Conservation (phyloP, 2,797 vertebrate species). For the Anguilla anguilla region DNA sequence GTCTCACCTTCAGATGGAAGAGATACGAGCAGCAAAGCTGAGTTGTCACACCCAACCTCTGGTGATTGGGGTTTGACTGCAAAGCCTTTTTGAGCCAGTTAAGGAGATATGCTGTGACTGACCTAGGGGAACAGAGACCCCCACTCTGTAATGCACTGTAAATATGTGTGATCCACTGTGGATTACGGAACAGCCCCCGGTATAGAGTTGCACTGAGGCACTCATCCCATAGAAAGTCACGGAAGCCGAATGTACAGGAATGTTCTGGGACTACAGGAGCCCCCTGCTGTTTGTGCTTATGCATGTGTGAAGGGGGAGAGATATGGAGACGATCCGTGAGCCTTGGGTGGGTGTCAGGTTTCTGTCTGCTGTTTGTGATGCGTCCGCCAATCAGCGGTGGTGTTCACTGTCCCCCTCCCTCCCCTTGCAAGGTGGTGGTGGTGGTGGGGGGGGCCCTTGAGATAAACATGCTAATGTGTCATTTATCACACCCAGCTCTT, state of each 20-base stretch:
- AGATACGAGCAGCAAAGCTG: constrained; percentile 56
- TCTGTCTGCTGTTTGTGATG: constrained; percentile 53
- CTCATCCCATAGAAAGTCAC: constrained; percentile 3
- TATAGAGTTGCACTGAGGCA: constrained; percentile 40
- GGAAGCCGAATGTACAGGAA: neutral
- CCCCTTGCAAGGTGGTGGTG: neutral
- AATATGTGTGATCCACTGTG: neutral
- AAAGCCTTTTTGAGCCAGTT: neutral
- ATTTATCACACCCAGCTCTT: neutral
- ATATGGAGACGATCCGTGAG: constrained; percentile 20
- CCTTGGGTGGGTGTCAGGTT: constrained; percentile 40
- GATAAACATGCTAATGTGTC: neutral
- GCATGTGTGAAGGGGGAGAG: neutral
- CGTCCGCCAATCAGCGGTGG: constrained; percentile 41
- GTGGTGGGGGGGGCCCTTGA: neutral
- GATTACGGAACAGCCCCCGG: constrained; percentile 5
- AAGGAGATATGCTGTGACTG: neutral
- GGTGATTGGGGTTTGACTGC: neutral
- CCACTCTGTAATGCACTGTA: neutral
- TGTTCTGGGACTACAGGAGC: neutral
- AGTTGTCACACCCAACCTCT: constrained; percentile 9
- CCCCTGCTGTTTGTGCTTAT: neutral
- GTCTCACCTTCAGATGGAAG: constrained; percentile 60
- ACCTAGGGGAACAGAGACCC: neutral
- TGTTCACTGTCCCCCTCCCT: constrained; percentile 30